Percentiles rank a stretch among this genome's conserved stretches.
These are phyloP conservation scores for Poeciliopsis occidentalis DNA, from an alignment of 2,113 vertebrate genomes.

Conservation along the genomic window DNA sequence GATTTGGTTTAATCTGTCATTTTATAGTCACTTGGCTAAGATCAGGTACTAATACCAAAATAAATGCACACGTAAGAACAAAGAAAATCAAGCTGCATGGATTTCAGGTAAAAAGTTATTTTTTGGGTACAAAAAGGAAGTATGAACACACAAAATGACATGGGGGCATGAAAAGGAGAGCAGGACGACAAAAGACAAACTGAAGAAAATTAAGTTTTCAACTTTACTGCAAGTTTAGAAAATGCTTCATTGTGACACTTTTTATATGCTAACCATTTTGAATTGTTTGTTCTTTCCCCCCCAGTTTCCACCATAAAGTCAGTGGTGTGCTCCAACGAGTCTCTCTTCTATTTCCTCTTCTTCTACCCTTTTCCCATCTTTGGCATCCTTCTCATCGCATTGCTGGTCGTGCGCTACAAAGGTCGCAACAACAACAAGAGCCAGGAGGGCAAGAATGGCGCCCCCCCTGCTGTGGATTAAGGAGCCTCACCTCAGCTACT, in stretches of 20 bases:
- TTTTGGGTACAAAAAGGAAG: too few relatives aligned
- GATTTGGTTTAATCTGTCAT: too few relatives aligned
- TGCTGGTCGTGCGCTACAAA: slow-evolving; percentile 95
- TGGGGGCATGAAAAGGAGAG: background rate
- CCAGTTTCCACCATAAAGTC: slow-evolving; percentile 90
- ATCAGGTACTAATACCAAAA: too few relatives aligned
- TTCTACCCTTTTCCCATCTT: slow-evolving; percentile 99
- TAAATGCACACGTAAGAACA: too few relatives aligned
- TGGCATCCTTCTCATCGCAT: slow-evolving; percentile 92
- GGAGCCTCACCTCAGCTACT: slow-evolving; percentile 97
- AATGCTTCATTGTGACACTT: background rate
- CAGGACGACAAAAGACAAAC: background rate
- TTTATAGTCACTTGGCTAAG: too few relatives aligned
- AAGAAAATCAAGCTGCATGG: background rate
- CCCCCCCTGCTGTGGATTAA: slow-evolving; percentile 98
- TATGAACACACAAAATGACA: background rate
- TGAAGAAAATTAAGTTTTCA: background rate
- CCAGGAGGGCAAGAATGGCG: slow-evolving; percentile 97
- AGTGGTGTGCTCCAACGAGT: slow-evolving; percentile 92
- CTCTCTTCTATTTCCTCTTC: slow-evolving; percentile 98
- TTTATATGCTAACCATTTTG: background rate
- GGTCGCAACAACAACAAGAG: slow-evolving; percentile 90
- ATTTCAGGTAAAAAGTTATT: background rate
- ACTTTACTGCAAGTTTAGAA: background rate
- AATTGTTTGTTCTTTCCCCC: slow-evolving; percentile 16